Evolutionary conservation across 2,888 invertebrate species (phyloP), one percentile per base, ranked within the genome.

Genomic region (Dynastes grantii): DNA sequence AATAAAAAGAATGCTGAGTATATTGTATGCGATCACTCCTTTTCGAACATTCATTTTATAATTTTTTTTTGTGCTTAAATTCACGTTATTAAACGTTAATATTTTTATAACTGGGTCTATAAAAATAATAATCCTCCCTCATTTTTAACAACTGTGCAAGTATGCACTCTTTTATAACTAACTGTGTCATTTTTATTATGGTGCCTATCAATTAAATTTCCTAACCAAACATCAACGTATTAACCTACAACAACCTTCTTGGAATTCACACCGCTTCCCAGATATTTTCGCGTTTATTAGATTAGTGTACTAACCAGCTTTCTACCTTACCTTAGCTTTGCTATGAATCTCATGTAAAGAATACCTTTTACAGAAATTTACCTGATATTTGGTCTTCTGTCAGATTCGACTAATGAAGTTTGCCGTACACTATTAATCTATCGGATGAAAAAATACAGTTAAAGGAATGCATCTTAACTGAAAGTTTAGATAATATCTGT

Each of bases 381-480:
- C 85, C 85, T 85, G 84, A 82, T 82, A 83, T 83, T 78, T 78
- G 64, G 81, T 78, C 78, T 80, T 80, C 82, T 83, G 85, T 85
- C 85, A 84, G 83, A 83, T 81, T 82, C 81, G 65, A 82, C 84
- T 85, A 85, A 85, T 85, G 85, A 85, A 85, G 84, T 83, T 84
- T 84, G 73, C 85, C 82, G 81, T 84, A 84, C 84, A 84, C 84
- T 85, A 85, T 86, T 86, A 86, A 85, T 86, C 86, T 85, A 85
- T 84, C 83, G 84, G 85, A 84, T 67, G 76, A 76, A 76, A 84
- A 82, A 85, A 83, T 84, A 83, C 84, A 82, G 80, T 81, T 84
- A 83, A 83, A 84, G 83, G 82, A 82, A 82, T 83, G 80, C 80
- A 77, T 78, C 81, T 80, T 76, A 78, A 80, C 79, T 78, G 76